These are phyloP conservation scores for Drosophila pseudoobscura DNA, from an alignment of 1,140 invertebrate species.

Conservation along the genomic window DNA sequence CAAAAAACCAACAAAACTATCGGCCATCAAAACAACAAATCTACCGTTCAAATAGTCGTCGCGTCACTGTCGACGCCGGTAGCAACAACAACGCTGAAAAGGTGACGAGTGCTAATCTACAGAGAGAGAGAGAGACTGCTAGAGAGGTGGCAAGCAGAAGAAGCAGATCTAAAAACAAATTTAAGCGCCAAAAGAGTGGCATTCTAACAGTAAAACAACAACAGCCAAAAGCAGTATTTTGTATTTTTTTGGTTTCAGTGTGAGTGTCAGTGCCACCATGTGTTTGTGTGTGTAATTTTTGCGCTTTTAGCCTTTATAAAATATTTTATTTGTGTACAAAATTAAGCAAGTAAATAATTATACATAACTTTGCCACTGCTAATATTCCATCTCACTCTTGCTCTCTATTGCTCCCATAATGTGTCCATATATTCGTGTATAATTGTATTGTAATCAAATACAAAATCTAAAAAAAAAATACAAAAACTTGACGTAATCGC, in stretches of 20 bases:
- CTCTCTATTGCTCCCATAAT: not conserved
- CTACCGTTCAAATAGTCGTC: not conserved
- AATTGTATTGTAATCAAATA: constrained; percentile 68
- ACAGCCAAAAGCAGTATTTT: constrained; percentile 23
- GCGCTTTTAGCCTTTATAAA: constrained; percentile 34
- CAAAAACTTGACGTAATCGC: constrained; percentile 81
- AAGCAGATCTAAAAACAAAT: constrained; percentile 43
- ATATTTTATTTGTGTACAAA: constrained; percentile 41
- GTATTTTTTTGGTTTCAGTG: constrained; percentile 4
- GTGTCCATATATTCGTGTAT: constrained; percentile 3
- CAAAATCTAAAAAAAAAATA: constrained; percentile 68
- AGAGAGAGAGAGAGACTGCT: constrained; percentile 21
- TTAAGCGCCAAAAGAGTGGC: constrained; percentile 62
- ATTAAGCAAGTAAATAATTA: constrained; percentile 63
- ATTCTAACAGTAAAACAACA: constrained; percentile 43
- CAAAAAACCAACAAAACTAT: constrained; percentile 7
- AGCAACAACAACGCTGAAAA: constrained; percentile 34
- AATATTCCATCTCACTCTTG: constrained; percentile 1
- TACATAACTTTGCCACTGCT: constrained; percentile 23
- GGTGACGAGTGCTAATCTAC: constrained; percentile 46
- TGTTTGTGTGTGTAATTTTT: constrained; percentile 5
- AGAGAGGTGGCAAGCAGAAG: constrained; percentile 26
- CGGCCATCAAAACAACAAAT: too few relatives aligned
- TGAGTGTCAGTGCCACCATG: constrained; percentile 16
- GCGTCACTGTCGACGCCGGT: constrained; percentile 6